These are phyloP conservation scores for Chelonus insularis DNA, from an alignment of 1,140 invertebrate species.

Conservation along the genomic window DNA sequence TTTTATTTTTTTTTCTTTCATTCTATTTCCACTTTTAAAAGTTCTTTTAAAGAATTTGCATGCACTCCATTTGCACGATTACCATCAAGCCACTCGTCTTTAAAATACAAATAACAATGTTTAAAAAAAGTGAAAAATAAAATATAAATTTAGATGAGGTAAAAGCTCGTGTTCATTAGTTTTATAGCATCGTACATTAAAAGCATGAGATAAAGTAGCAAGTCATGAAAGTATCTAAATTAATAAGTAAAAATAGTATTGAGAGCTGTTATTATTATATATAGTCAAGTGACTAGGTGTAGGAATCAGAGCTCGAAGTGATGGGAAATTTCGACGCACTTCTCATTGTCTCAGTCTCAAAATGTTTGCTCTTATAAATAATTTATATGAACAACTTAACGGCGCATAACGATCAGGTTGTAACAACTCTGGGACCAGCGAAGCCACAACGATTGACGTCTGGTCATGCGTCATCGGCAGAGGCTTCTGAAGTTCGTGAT, in stretches of 20 bases:
- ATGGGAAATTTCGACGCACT: not conserved
- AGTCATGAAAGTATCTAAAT: not conserved
- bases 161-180: not conserved
- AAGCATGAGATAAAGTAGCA: conserved; percentile 8
- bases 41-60: not conserved
- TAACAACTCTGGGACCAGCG: conserved; percentile 72
- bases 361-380: not conserved
- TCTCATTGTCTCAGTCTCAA: not conserved
- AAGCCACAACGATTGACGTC: conserved; percentile 67
- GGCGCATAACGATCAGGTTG: conserved; percentile 64
- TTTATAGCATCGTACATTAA: not conserved
- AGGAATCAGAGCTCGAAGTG: conserved; percentile 4
- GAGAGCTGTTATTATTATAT: not conserved
- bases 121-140: not conserved
- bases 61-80: conserved; percentile 12
- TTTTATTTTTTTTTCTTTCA: conserved; percentile 7
- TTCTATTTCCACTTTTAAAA: not conserved
- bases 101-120: not conserved
- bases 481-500: conserved; percentile 42
- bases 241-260: not conserved
- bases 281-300: conserved; percentile 6
- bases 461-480: conserved; percentile 43
- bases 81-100: not conserved
- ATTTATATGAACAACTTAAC: not conserved
- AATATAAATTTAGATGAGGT: not conserved